Evolutionary conservation across 2,113 vertebrate genomes (phyloP), one percentile per base, ranked within the genome.

Genomic region (Ophthalmolycus amberensis): DNA sequence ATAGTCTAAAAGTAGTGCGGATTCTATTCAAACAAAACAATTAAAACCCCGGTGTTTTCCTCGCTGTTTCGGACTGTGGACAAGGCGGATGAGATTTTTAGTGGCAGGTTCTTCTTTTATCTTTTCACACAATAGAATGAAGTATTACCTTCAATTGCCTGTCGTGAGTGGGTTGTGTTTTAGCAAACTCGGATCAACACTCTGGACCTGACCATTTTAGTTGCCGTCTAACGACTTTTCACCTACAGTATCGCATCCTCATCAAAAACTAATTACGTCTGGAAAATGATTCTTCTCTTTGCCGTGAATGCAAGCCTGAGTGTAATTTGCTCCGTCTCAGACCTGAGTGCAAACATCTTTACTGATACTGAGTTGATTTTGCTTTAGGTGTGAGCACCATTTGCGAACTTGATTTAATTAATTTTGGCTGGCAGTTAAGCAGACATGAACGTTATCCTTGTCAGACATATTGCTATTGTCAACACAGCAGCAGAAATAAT

Each of bases 11-110:
- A 91, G 86, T 88, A 90, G 87, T 88, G 78, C 91, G 85, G 78
- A 80, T 93, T 91, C 79, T 86, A 84, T 92, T 94, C 82, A 85
- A 90, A 91, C 78, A 88, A 92, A 91, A 92, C 87, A 90, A 92
- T 92, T 88, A 91, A 91, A 93, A 79, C 71, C 75, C 66, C 1
- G 2, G 44, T 85, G 82, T 90, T 90, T 86, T 88, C 62, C 77
- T 66, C 22, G 67, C 82, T 80, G 75, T 64, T 84, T 90, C 81
- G 73, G 54, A 86, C 77, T 84, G 71, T 15, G 38, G 29, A 73
- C 34, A 32, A 72, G 66, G 77, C 63, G 64, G 72, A 69, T 46
- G 65, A 83, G 71, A 78, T 91, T 86, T 86, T 83, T 84, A 66
- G 32, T 71, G 48, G 63, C 27, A n/a, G 1, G 25, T 34, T 63